phyloP scores from a whole-genome alignment of 2,113 vertebrate genomes.

The Vidua chalybeata region DNA sequence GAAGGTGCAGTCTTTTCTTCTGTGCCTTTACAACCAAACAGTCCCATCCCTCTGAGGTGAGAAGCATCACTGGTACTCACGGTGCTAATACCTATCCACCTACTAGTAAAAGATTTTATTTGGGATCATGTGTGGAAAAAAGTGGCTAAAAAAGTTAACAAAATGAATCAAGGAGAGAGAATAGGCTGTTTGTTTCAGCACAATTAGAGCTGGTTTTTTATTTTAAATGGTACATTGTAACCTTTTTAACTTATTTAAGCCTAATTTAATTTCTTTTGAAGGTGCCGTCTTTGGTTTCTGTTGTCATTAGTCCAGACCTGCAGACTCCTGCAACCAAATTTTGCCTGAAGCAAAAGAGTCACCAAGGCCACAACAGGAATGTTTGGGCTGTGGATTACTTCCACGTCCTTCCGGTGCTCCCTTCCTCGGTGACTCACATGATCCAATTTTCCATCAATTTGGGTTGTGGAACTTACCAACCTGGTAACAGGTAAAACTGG shows the following conservation, averaged over 20 bases:
- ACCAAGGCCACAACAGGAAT: constrained; percentile 85
- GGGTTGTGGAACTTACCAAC: constrained; percentile 94
- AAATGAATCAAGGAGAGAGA: not conserved
- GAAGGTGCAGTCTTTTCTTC: not conserved
- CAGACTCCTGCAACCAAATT: constrained; percentile 91
- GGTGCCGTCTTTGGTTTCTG: constrained; percentile 89
- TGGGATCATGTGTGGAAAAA: not conserved
- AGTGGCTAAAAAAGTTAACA: not conserved
- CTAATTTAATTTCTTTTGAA: constrained; percentile 70
- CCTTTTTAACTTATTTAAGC: not conserved
- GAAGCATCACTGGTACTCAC: not conserved
- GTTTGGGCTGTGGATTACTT: constrained; percentile 96
- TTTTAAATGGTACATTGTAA: not conserved
- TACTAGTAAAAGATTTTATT: not conserved
- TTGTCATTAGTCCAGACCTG: constrained; percentile 87
- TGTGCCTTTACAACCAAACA: not conserved
- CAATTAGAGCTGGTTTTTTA: not conserved
- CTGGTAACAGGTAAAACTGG: constrained; percentile 88
- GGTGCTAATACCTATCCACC: not conserved
- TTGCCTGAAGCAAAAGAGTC: constrained; percentile 90
- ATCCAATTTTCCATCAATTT: constrained; percentile 97
- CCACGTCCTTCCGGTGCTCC: constrained; percentile 90
- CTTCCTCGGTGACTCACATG: constrained; percentile 88
- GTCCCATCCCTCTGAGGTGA: not conserved
- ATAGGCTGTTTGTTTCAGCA: not conserved